Percentiles rank a stretch among this genome's conserved stretches.
Evolutionary conservation across 2,113 vertebrate genomes (phyloP).

Genomic region (Tenrec ecaudatus): DNA sequence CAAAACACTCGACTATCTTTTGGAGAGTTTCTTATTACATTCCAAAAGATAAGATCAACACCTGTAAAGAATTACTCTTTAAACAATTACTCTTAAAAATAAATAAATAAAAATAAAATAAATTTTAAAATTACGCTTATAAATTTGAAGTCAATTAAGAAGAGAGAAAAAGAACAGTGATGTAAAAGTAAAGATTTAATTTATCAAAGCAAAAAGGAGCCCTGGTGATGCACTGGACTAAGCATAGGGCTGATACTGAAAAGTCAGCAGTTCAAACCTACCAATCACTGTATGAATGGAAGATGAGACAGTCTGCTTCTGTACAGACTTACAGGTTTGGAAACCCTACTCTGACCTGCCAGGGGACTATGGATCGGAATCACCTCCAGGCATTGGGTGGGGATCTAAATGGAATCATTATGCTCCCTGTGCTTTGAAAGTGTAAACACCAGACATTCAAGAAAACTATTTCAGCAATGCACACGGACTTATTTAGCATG

Average conservation of each 20-base stretch:
- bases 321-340: too few species aligned
- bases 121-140: neutral
- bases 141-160: conserved; percentile 38
- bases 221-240: too few species aligned
- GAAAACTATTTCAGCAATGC: conserved; percentile 43
- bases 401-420: neutral
- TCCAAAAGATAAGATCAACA: neutral
- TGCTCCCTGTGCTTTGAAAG: conserved; percentile 30
- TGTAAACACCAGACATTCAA: conserved; percentile 44
- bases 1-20: neutral
- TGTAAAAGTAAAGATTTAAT: neutral
- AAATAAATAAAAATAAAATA: too few species aligned
- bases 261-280: too few species aligned
- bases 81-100: too few species aligned
- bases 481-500: conserved; percentile 38
- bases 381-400: too few species aligned
- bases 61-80: conserved; percentile 21
- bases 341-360: too few species aligned
- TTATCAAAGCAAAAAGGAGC: neutral
- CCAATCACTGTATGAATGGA: too few species aligned
- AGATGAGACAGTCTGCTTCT: too few species aligned
- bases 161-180: neutral
- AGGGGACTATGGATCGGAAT: too few species aligned
- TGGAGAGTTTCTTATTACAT: neutral
- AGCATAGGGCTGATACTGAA: too few species aligned